Evolutionary conservation across 2,113 vertebrate species (phyloP).

Genomic region (Pontoporia blainvillei): DNA sequence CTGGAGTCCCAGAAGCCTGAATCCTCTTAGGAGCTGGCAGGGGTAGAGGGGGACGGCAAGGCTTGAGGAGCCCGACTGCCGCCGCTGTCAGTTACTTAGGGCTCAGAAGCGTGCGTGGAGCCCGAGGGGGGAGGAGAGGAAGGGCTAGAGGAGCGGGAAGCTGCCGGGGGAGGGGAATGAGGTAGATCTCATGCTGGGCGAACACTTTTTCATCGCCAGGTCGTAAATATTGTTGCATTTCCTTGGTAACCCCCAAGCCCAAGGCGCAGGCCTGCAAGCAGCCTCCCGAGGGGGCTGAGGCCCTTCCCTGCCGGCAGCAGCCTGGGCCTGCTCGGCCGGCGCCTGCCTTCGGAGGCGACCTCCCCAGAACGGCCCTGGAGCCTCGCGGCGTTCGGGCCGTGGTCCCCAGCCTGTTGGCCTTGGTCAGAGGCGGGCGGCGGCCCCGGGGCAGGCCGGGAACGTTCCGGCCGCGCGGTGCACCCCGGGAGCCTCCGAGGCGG

Average conservation of each 20-base stretch:
- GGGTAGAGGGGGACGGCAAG: rapidly evolving
- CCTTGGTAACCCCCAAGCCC: slow-evolving; percentile 27
- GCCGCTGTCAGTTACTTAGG: rapidly evolving
- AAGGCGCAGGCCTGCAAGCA: neutral
- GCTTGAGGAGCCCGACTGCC: neutral
- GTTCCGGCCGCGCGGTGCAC: neutral
- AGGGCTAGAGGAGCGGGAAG: neutral
- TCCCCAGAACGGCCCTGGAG: neutral
- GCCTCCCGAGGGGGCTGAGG: neutral
- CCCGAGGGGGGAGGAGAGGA: rapidly evolving
- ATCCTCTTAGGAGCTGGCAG: neutral
- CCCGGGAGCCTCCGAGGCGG: neutral
- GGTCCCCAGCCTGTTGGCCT: rapidly evolving
- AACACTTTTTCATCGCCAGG: neutral
- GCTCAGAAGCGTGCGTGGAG: neutral
- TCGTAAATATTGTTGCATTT: slow-evolving; percentile 43
- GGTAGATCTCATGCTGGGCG: neutral
- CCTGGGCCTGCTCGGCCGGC: neutral
- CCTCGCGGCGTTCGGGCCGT: rapidly evolving
- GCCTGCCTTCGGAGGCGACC: neutral
- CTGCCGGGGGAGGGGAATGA: neutral
- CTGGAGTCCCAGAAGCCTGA: neutral
- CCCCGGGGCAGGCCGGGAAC: rapidly evolving
- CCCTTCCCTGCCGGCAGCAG: neutral
- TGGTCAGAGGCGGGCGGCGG: rapidly evolving